These are phyloP conservation scores for Raillietiella orientalis DNA, from an alignment of 2,888 invertebrate genomes.

Conservation along the genomic window DNA sequence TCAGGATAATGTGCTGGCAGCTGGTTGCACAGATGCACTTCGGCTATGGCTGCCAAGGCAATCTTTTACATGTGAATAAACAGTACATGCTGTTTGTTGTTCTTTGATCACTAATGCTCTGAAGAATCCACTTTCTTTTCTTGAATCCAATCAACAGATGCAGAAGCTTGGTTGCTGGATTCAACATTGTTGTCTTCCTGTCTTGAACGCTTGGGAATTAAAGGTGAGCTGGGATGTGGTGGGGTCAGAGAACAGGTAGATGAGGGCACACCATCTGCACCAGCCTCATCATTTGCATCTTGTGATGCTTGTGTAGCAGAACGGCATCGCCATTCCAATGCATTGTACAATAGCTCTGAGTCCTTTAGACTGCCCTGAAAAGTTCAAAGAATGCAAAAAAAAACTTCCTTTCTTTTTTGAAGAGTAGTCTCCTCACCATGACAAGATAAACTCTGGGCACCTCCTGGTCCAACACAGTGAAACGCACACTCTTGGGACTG, in stretches of 20 bases:
- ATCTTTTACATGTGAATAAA: too few relatives aligned
- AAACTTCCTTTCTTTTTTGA: background rate
- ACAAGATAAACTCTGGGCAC: slow-evolving; percentile 61
- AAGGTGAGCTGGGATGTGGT: too few relatives aligned
- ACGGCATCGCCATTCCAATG: background rate
- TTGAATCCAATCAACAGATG: too few relatives aligned
- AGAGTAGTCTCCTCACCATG: slow-evolving; percentile 20
- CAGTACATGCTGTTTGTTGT: too few relatives aligned
- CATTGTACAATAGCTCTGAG: slow-evolving; percentile 24
- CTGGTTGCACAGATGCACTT: too few relatives aligned
- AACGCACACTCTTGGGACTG: slow-evolving; percentile 48
- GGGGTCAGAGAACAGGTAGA: background rate
- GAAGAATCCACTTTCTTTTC: too few relatives aligned
- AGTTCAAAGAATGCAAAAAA: slow-evolving; percentile 4
- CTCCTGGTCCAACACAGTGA: slow-evolving; percentile 53
- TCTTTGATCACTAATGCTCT: too few relatives aligned
- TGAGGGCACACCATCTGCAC: background rate
- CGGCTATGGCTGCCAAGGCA: too few relatives aligned
- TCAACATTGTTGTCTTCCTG: too few relatives aligned
- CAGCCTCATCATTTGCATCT: background rate
- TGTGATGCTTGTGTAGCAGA: slow-evolving; percentile 1
- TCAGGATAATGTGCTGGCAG: too few relatives aligned
- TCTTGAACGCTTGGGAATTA: too few relatives aligned
- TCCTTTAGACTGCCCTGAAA: slow-evolving; percentile 29
- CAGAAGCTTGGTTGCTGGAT: too few relatives aligned